Evolutionary conservation across 1,140 invertebrate genomes (phyloP).

Genomic region (Pemphigus obesinymphae): DNA sequence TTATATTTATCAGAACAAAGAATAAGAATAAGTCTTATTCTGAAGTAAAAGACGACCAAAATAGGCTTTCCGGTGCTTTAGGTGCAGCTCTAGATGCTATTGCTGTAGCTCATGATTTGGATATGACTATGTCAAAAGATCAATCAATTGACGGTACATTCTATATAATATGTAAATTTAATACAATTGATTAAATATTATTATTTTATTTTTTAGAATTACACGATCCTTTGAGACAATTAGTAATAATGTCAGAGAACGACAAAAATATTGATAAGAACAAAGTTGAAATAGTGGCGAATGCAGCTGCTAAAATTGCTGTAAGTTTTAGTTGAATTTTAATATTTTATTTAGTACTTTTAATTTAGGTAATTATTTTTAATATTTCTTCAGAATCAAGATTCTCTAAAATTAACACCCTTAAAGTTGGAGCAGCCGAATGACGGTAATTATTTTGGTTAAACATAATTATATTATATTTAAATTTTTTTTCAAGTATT

Average conservation of each 20-base stretch:
- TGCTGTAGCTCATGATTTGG: conserved; percentile 69
- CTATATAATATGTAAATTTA: conserved; percentile 10
- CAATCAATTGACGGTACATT: background rate
- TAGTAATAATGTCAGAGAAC: conserved; percentile 55
- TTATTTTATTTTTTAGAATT: background rate
- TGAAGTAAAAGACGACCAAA: conserved; percentile 1
- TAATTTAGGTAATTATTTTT: background rate
- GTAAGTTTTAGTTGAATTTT: background rate
- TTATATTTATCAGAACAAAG: background rate
- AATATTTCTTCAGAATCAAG: background rate
- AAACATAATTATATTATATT: background rate
- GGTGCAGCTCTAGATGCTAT: conserved; percentile 76
- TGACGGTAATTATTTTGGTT: background rate
- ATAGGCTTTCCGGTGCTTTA: conserved; percentile 54
- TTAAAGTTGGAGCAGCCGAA: background rate
- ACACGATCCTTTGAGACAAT: conserved; percentile 56
- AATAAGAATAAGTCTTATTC: background rate
- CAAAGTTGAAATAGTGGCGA: conserved; percentile 46
- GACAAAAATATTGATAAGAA: conserved; percentile 49
- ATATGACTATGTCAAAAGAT: conserved; percentile 49
- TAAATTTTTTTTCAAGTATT: background rate
- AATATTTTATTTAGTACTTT: background rate
- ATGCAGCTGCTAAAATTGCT: conserved; percentile 42
- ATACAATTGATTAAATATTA: background rate
- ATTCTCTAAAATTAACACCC: background rate